Evolutionary conservation across 2,888 invertebrate genomes (phyloP).

Genomic region (Drosophila sordidula): DNA sequence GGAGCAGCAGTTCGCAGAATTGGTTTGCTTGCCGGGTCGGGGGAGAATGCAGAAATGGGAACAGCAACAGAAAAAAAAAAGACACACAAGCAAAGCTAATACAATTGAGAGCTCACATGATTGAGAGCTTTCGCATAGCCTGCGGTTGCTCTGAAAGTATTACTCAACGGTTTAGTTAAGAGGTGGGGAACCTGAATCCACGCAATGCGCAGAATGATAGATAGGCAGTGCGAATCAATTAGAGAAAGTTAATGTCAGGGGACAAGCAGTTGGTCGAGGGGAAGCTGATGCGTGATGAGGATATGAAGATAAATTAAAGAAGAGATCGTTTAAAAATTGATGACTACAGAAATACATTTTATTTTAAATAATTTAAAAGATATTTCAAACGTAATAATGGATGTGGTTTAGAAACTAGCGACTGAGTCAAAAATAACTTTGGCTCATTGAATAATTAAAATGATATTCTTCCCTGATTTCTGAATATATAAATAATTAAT

Average conservation of each 20-base stretch:
- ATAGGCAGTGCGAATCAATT: conserved; percentile 65
- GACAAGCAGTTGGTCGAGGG: background rate
- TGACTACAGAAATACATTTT: too few species aligned
- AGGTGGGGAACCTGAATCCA: background rate
- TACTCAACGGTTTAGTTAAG: conserved; percentile 44
- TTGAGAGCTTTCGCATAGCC: conserved; percentile 66
- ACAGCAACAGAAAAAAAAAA: background rate
- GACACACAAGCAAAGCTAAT: conserved; percentile 27
- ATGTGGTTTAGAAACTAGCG: too few species aligned
- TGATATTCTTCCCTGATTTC: too few species aligned
- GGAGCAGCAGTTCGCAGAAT: conserved; percentile 16
- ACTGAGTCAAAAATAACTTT: too few species aligned
- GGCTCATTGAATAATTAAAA: too few species aligned
- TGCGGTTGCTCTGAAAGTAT: conserved; percentile 51
- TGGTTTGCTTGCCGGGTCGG: conserved; percentile 12
- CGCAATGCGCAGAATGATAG: conserved; percentile 51
- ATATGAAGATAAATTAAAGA: background rate
- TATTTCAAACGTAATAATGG: too few species aligned
- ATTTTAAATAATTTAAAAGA: too few species aligned
- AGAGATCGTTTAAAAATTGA: too few species aligned
- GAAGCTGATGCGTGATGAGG: background rate
- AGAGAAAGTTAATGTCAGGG: conserved; percentile 42
- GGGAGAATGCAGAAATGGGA: background rate
- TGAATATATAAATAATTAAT: too few species aligned
- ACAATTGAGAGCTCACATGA: conserved; percentile 58